Base-by-base conservation (phyloP, 2,888 invertebrate species). In the Hyposoter didymator region DNA sequence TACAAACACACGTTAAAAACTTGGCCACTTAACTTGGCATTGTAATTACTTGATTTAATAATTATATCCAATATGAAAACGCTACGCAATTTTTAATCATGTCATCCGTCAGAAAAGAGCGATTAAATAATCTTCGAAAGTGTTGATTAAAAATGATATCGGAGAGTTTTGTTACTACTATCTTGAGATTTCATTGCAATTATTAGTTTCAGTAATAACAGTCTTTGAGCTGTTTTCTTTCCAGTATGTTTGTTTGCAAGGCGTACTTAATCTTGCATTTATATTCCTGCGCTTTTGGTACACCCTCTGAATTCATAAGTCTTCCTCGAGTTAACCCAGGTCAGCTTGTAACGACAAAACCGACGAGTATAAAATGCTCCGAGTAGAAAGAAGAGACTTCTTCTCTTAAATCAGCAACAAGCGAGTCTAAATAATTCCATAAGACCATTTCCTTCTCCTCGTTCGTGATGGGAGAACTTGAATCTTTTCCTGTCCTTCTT, bases 321-420 rank as follows among this genome's bases (percentile, higher is more conserved):
- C 67, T 32, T 28, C 43, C 52, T 52, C 43, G 47, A 69, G 45
- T 76, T 52, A 66, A 49, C 47, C 76, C 22, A 49, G 39, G 52
- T 22, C 47, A 66, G 52, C 32, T 19, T 39, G 66, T n/a, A 66
- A 45, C 66, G 55, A 81, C 43, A 55, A 69, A 75, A 67, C 67
- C 45, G 67, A 81, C 66, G 64, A 28, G 66, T 81, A 55, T 19
- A 81, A 66, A 67, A 74, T 43, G 67, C 47, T 69, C 1, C 17
- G 14, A 8, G 35, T 59, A 39, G 49, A 75, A 69, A 35, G 39
- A 69, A 43, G 62, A 19, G 59, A 82, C 22, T 62, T 45, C 28
- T 69, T 64, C 62, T 72, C 69, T 82, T 76, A 76, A 82, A 76
- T 82, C 76, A 69, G 69, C 72, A 79, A 79, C 72, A 79, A 59